phyloP scores from a whole-genome alignment of 2,797 vertebrate species.

The Alca torda region DNA sequence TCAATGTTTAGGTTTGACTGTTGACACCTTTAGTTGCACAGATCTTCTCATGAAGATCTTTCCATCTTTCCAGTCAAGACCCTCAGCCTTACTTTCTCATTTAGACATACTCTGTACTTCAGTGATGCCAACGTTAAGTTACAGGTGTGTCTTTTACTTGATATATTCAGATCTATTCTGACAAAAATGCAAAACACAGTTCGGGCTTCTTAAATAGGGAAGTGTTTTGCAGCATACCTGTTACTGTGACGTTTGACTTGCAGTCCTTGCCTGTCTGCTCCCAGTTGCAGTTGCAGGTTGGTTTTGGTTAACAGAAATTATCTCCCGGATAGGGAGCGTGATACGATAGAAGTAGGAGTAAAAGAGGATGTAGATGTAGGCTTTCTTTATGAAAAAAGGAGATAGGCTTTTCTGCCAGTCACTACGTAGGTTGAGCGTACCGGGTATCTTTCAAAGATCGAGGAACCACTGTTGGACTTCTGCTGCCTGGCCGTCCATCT shows the following conservation, averaged over 20 bases:
- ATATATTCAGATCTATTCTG: not conserved
- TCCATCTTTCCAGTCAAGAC: not conserved
- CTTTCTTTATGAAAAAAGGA: not conserved
- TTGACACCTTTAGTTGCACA: not conserved
- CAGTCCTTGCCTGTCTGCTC: not conserved
- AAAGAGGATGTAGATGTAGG: not conserved
- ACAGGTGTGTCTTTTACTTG: not conserved
- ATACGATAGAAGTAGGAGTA: not conserved
- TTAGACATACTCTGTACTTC: not conserved
- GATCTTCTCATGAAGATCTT: not conserved
- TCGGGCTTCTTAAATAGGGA: not conserved
- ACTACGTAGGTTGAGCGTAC: accelerated
- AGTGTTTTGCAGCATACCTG: not conserved
- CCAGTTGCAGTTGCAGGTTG: not conserved
- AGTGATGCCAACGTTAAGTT: not conserved
- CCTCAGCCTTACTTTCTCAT: not conserved
- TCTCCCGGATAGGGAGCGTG: not conserved
- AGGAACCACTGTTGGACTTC: not conserved
- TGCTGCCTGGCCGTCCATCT: not conserved
- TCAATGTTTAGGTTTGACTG: not conserved
- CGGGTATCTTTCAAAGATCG: not conserved
- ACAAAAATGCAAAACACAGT: not conserved
- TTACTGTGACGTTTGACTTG: not conserved
- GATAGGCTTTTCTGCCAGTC: not conserved
- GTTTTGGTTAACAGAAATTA: not conserved